Conservation (phyloP, 2,888 invertebrate genomes). For the Holacanthella duospinosa region DNA sequence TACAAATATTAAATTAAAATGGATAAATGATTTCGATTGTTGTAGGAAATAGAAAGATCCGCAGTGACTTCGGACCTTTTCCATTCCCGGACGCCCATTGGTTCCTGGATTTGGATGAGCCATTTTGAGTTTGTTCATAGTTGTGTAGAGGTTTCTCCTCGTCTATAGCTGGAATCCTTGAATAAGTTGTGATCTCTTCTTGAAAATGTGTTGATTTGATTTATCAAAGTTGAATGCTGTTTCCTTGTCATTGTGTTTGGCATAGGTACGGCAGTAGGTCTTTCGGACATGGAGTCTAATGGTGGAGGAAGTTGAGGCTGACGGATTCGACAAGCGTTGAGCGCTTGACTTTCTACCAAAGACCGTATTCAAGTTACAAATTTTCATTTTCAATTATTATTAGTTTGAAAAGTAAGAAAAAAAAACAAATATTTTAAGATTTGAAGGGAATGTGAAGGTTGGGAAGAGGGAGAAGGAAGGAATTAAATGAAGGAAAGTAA, state of each 20-base stretch:
- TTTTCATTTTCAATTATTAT: background rate
- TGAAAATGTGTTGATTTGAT: conserved; percentile 26
- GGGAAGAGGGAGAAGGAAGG: background rate
- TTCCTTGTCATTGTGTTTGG: conserved; percentile 22
- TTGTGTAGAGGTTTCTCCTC: background rate
- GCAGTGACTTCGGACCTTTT: too few relatives aligned
- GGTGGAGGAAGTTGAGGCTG: conserved; percentile 22
- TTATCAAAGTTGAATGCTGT: conserved; percentile 20
- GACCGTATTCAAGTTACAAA: conserved; percentile 10
- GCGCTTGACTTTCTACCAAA: conserved; percentile 24
- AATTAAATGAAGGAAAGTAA: background rate
- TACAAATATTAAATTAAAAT: too few relatives aligned
- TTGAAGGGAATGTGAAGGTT: background rate
- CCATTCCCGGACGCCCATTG: too few relatives aligned
- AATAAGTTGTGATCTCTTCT: conserved; percentile 19
- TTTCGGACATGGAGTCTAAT: conserved; percentile 21
- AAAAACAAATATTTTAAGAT: background rate
- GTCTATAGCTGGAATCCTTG: conserved; percentile 9
- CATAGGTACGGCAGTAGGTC: conserved; percentile 19
- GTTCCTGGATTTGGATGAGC: too few relatives aligned
- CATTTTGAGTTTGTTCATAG: too few relatives aligned
- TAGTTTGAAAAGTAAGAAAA: background rate
- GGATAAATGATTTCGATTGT: too few relatives aligned
- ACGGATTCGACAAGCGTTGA: conserved; percentile 20
- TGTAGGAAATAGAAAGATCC: too few relatives aligned